Conservation (phyloP, 2,113 vertebrate genomes). For the Bos taurus region ARS-UCD2.0 NC_037328.1:117243501-117244000, state of each 20-base stretch:
- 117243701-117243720: rapidly evolving
- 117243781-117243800: not conserved
- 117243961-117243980: slow-evolving; percentile 85
- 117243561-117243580: not conserved
- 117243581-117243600: not conserved
- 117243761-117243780: not conserved
- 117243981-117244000: slow-evolving; percentile 80
- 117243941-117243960: slow-evolving; percentile 79
- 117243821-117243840: not conserved
- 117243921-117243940: slow-evolving; percentile 80
- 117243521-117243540: not conserved
- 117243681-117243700: not conserved
- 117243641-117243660: not conserved
- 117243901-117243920: slow-evolving; percentile 62
- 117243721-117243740: too few species aligned
- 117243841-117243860: rapidly evolving
- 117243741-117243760: rapidly evolving
- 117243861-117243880: not conserved
- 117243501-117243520: not conserved
- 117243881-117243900: slow-evolving; percentile 73
- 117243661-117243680: rapidly evolving
- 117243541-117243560: not conserved
- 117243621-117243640: not conserved
- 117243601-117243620: not conserved
- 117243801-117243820: not conserved